These are phyloP conservation scores for Tetranychus truncatus DNA, from an alignment of 2,888 invertebrate species.

Conservation along the genomic window DNA sequence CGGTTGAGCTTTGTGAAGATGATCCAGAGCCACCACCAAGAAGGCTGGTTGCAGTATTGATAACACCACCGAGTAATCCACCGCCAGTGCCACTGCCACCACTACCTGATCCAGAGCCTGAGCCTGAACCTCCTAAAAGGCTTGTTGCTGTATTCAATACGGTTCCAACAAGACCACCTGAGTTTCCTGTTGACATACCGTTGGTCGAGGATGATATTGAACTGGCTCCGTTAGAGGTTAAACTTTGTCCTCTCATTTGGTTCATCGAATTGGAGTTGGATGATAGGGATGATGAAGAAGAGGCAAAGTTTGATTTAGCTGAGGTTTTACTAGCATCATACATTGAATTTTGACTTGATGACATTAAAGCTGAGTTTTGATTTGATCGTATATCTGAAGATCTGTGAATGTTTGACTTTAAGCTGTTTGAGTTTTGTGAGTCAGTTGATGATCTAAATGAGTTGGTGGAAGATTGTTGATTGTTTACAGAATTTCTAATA, in stretches of 20 bases:
- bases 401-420: background rate
- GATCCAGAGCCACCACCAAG: background rate
- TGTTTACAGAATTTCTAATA: background rate
- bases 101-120: background rate
- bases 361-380: too few relatives aligned
- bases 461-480: background rate
- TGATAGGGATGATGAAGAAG: background rate
- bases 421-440: background rate
- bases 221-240: background rate
- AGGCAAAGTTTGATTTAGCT: background rate
- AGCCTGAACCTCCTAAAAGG: background rate
- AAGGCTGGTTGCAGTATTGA: background rate
- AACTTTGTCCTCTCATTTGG: background rate
- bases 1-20: background rate
- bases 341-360: background rate
- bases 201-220: background rate
- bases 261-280: background rate
- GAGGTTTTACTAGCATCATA: background rate
- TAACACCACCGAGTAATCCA: background rate
- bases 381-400: background rate
- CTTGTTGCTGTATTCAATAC: background rate
- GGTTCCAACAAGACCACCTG: background rate
- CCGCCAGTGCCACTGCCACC: background rate
- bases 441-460: background rate
- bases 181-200: background rate